A percentile compares a stretch with the other conserved stretches of the same genome.
phyloP scores from a whole-genome alignment of 35 echinoderm and acorn worm species.

The Patiria miniata region DNA sequence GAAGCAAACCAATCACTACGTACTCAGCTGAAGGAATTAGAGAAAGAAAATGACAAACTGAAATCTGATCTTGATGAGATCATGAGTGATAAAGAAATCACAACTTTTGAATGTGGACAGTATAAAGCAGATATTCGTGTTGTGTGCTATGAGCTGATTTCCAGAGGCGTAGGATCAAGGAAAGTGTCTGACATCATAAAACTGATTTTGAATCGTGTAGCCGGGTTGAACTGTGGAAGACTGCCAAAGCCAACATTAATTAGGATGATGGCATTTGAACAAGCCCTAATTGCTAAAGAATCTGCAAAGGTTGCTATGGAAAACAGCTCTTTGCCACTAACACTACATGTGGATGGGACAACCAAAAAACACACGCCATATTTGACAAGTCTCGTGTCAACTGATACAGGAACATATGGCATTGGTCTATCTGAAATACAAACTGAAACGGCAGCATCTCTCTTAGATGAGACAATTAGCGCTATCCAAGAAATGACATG shows the following conservation, averaged over 20 bases:
- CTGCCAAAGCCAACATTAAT: slow-evolving; percentile 64
- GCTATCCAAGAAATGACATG: neutral
- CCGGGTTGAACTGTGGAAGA: slow-evolving; percentile 47
- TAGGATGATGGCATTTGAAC: slow-evolving; percentile 73
- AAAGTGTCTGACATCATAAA: slow-evolving; percentile 61
- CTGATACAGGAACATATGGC: neutral
- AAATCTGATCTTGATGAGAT: slow-evolving; percentile 37
- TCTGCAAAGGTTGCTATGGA: slow-evolving; percentile 35
- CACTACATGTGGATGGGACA: slow-evolving; percentile 40
- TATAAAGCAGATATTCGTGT: slow-evolving; percentile 47
- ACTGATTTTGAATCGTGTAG: slow-evolving; percentile 42
- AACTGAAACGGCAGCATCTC: neutral
- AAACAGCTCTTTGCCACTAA: slow-evolving; percentile 1
- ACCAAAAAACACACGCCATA: slow-evolving; percentile 33
- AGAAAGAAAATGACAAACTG: slow-evolving; percentile 51
- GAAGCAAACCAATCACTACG: neutral
- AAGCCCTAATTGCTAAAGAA: slow-evolving; percentile 58
- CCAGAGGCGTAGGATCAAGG: slow-evolving; percentile 53
- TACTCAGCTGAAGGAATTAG: slow-evolving; percentile 15
- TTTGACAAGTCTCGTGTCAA: neutral
- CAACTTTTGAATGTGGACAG: slow-evolving; percentile 23
- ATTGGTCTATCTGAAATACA: neutral
- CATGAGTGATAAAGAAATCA: slow-evolving; percentile 34
- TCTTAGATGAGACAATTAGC: neutral
- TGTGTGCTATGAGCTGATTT: slow-evolving; percentile 58